Evolutionary conservation across 2,113 vertebrate genomes (phyloP), one percentile per base, ranked within the genome.

Genomic region (Rhizomys pruinosus): DNA sequence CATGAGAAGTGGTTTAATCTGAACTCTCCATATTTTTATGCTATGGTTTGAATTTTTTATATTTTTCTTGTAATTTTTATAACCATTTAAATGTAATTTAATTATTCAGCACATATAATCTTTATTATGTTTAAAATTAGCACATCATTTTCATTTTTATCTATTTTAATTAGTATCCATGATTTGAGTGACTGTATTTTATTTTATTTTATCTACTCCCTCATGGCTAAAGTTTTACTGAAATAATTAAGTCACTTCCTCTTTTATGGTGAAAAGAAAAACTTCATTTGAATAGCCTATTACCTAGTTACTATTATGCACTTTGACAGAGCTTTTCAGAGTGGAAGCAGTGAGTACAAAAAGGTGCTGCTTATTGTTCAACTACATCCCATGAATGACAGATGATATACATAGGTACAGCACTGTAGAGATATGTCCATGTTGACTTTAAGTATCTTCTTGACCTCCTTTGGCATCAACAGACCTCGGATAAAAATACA

Each of bases 1-100:
- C 77, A 68, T 52, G 86, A 42, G 27, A 64, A 94, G 78, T 37
- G 1, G 68, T 80, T 69, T 92, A 77, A 73, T 68, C 55, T 87
- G 79, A 92, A 71, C 19, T 4, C 37, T 6, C 16, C 55, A 68
- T 42, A 74, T 79, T 20, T 74, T 92, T 89, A 77, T 20, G 64
- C 57, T 80, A 90, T 66, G 8, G 13, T 71, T 89, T 89, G 37
- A 81, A 89, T 72, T 96, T 93, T 76, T 9, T 3, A 89, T 61
- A 64, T 42, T 71, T n/a, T 61, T 72, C 44, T 78, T 55, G 5
- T 61, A 47, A 42, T 84, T 84, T 87, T 68, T 19, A 77, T 19
- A 86, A 94, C 27, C 10, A 66, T 57, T 90, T 90, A 85, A 85
- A 71, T 0, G 39, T 73, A 64, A 77, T 71, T 89, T 86, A 91